Evolutionary conservation across 1,140 invertebrate genomes (phyloP).

Genomic region (Coenobita brevimanus): DNA sequence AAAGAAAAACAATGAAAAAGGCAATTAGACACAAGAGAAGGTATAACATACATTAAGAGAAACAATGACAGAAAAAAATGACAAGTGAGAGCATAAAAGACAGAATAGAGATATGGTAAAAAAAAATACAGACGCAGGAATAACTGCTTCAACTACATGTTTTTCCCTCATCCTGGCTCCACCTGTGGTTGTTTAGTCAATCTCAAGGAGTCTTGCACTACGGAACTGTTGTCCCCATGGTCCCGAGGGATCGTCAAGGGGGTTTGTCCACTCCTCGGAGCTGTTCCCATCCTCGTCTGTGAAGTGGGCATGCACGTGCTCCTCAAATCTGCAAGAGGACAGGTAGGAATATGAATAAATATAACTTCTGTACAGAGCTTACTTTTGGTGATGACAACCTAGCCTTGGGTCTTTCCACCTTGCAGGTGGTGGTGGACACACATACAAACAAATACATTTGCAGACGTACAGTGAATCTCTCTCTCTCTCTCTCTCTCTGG

Average conservation of each 20-base stretch:
- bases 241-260: conserved; percentile 33
- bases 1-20: no score
- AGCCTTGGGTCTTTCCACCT: no score
- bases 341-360: no score
- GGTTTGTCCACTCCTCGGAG: background rate
- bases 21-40: no score
- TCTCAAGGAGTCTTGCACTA: background rate
- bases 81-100: background rate
- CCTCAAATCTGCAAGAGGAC: conserved; percentile 17
- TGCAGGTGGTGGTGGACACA: no score
- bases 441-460: no score
- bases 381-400: no score
- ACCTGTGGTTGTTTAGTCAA: conserved; percentile 11
- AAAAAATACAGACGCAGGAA: background rate
- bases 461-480: no score
- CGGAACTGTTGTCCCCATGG: conserved; percentile 36
- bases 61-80: background rate
- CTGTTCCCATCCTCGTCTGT: background rate
- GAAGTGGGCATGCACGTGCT: conserved; percentile 40
- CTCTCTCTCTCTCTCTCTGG: no score
- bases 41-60: no score
- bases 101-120: background rate
- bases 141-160: background rate
- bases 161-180: background rate
- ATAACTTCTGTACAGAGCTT: no score